Evolutionary conservation across 2,888 invertebrate genomes (phyloP), one percentile per base, ranked within the genome.

Genomic region (Lottia gigantea): DNA sequence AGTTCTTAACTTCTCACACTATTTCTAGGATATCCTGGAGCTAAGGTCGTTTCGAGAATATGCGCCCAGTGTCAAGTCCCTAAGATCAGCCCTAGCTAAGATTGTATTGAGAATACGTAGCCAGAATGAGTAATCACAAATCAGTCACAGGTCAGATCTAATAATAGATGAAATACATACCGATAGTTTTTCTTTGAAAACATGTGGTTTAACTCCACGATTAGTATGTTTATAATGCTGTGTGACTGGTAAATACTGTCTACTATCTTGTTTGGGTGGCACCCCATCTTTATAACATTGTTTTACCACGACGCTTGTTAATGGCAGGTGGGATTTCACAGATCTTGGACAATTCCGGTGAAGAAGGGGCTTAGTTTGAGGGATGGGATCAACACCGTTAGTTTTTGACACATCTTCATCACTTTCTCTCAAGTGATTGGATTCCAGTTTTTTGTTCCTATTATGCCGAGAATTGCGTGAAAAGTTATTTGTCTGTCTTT

Each of bases 381-480:
- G 40, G 68, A 66, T 31, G 46, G 31, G 47, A 65, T 66, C 49
- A 47, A 62, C 19, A 68, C 67, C 26, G 64, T 64, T n/a, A 64
- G 70, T 45, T 23, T 55, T 62, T 12, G 67, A 46, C 31, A 61
- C 67, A 23, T 83, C 84, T 47, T 83, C 84, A 6, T 84, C 84
- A 76, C 83, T 83, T 16, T 84, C 84, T 77, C 83, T 84, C 11
- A 82, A 83, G 72, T 84, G 82, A 72, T 83, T 82, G 71, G 83
- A 83, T 62, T 83, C 78, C 2, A 83, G 76, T 67, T 84, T 83
- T 71, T 83, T 84, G 72, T 84, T 83, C 46, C 80, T 74, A 62
- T 71, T 26, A 73, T 82, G 75, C 65, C 77, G 69, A 16, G 75
- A 66, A 46, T 76, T 77, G 70, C 80, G 77, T 71, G 81, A 79